Base-by-base conservation (phyloP, 1,140 invertebrate species). In the Drosophila auraria region DNA sequence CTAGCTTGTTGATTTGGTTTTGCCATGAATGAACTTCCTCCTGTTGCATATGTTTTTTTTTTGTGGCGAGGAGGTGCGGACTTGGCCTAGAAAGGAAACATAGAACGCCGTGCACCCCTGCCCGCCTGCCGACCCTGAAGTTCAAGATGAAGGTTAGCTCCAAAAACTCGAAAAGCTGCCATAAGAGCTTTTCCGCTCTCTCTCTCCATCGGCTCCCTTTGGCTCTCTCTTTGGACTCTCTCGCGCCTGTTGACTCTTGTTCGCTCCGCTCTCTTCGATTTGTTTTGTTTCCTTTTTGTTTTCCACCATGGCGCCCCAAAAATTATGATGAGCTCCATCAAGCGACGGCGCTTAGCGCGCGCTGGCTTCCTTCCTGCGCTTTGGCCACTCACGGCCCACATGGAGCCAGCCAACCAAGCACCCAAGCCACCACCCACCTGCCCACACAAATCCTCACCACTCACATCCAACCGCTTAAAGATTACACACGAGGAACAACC, bases 61-160 rank as follows among this genome's bases (percentile, higher is more conserved):
- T 42, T 42, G 45, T n/a, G 63, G 36, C 57, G 54, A 68, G 53
- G 63, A 69, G 70, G 42, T n/a, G 53, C 66, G 61, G 53, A 36
- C 33, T 51, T 47, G 68, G 47, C 79, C 68, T 61, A 80, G 54
- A 80, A 68, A 74, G 33, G 42, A 63, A 80, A 80, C 78, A 80
- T 74, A 74, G 63, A 68, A 53, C 58, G 9, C 61, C 36, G 17
- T 1, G 23, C 54, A 51, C 27, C 47, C 44, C 30, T 53, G n/a
- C 27, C 23, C 23, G 27, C 49, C 49, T 61, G 38, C 63, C 69
- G 77, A 49, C 83, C 72, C 56, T 90, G 79, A 90, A 90, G 86
- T 90, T 90, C 86, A 90, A 90, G 86, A 90, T 90, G 86, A 90
- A 90, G 86, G 86, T 90, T 90, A 90, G 47, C 56, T 70, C 65